Percentiles rank a stretch among this genome's conserved stretches.
These are phyloP conservation scores for Otus sunia DNA, from an alignment of 2,113 vertebrate genomes.

Conservation along the genomic window DNA sequence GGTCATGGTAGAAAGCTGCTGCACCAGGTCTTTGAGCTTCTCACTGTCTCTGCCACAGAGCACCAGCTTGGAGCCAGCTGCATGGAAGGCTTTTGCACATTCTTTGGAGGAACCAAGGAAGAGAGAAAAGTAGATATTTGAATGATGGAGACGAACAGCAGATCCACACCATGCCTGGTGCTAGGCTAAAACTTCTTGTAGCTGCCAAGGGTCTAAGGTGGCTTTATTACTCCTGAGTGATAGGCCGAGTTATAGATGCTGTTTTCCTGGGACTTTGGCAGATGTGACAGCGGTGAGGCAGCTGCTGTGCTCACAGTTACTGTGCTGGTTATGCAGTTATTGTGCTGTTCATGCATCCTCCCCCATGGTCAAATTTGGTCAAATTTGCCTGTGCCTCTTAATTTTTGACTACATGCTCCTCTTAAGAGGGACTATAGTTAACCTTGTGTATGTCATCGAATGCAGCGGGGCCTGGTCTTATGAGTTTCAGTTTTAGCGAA, in stretches of 20 bases:
- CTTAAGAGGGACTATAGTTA: not conserved
- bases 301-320: not conserved
- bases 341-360: not conserved
- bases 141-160: not conserved
- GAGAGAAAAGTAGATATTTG: not conserved
- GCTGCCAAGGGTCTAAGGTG: not conserved
- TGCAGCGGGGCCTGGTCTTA: not conserved
- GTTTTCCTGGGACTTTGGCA: not conserved
- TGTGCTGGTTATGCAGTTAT: not conserved
- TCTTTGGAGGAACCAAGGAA: conserved; percentile 71
- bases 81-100: conserved; percentile 88
- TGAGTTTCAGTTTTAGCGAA: not conserved
- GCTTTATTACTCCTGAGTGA: not conserved
- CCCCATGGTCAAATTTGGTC: not conserved
- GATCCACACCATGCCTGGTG: not conserved
- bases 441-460: not conserved
- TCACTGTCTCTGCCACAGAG: conserved; percentile 86
- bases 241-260: not conserved
- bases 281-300: not conserved
- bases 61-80: conserved; percentile 85
- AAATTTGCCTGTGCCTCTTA: not conserved
- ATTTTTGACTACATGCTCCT: not conserved
- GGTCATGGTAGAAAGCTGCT: conserved; percentile 73
- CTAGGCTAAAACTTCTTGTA: not conserved
- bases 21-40: conserved; percentile 80